Percentiles rank a stretch among this genome's conserved stretches.
phyloP scores from a whole-genome alignment of 1,140 invertebrate species.

The Pogonognathellus flavescens region DNA sequence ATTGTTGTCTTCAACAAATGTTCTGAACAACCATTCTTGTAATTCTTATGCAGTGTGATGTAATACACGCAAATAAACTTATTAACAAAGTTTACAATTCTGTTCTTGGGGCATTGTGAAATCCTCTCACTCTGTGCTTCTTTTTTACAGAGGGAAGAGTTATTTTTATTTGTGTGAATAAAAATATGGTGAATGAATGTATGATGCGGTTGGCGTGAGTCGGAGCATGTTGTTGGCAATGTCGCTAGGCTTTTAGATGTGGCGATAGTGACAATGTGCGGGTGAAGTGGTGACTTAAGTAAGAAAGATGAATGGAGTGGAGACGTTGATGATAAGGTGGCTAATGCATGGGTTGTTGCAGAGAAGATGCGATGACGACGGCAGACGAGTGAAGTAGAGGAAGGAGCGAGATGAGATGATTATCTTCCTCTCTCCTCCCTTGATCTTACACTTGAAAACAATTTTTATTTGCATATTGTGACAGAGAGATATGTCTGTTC shows the following conservation, averaged over 20 bases:
- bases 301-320: conserved; percentile 13
- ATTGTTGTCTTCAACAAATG: neutral
- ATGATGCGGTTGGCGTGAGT: no score
- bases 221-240: no score
- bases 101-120: no score
- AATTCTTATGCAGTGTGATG: neutral
- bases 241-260: neutral
- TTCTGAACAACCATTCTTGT: neutral
- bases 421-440: conserved; percentile 43
- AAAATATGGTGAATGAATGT: no score
- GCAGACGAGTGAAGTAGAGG: neutral
- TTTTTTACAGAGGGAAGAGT: no score
- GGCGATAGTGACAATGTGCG: neutral
- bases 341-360: no score
- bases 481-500: conserved; percentile 44
- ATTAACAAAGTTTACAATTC: neutral
- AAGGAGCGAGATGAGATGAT: conserved; percentile 49
- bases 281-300: neutral
- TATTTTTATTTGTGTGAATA: no score
- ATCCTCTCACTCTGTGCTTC: no score
- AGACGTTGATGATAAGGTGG: neutral
- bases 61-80: neutral
- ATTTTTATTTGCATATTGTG: conserved; percentile 62
- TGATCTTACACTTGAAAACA: conserved; percentile 56
- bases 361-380: neutral